Conservation (phyloP, 2,888 invertebrate genomes). For the Mythimna albipuncta region DNA sequence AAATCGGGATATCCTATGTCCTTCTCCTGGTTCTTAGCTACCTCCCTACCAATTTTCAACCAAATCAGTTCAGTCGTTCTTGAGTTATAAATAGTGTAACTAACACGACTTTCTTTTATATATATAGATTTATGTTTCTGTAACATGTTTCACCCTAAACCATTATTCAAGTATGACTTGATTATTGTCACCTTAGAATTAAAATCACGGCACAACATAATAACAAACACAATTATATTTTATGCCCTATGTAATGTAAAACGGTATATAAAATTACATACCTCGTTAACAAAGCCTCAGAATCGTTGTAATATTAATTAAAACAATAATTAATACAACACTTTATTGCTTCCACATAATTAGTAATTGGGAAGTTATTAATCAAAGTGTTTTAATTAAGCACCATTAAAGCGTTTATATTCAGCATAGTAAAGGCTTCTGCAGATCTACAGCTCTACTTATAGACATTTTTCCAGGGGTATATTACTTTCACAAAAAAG, state of each 20-base stretch:
- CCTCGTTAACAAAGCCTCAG: conserved; percentile 14
- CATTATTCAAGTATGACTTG: too few species aligned
- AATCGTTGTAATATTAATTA: conserved; percentile 30
- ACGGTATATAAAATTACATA: conserved; percentile 5
- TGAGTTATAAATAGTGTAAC: too few species aligned
- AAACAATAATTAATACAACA: conserved; percentile 32
- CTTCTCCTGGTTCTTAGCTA: too few species aligned
- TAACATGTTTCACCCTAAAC: not conserved
- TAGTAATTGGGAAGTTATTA: conserved; percentile 37
- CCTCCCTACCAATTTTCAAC: too few species aligned
- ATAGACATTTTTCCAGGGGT: too few species aligned
- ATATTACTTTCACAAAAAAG: too few species aligned
- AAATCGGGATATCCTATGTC: too few species aligned
- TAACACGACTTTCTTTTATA: too few species aligned
- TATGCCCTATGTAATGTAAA: not conserved
- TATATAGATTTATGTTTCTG: not conserved
- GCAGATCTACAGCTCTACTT: not conserved
- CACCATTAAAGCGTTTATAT: conserved; percentile 21
- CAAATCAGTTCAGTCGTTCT: too few species aligned
- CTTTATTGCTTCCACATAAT: conserved; percentile 20
- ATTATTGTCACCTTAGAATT: too few species aligned
- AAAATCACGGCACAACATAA: not conserved
- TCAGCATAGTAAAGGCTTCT: not conserved
- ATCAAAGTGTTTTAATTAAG: conserved; percentile 38
- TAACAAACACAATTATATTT: not conserved